Evolutionary conservation across 2,113 vertebrate species (phyloP).

Genomic region (Ceyx cyanopectus): DNA sequence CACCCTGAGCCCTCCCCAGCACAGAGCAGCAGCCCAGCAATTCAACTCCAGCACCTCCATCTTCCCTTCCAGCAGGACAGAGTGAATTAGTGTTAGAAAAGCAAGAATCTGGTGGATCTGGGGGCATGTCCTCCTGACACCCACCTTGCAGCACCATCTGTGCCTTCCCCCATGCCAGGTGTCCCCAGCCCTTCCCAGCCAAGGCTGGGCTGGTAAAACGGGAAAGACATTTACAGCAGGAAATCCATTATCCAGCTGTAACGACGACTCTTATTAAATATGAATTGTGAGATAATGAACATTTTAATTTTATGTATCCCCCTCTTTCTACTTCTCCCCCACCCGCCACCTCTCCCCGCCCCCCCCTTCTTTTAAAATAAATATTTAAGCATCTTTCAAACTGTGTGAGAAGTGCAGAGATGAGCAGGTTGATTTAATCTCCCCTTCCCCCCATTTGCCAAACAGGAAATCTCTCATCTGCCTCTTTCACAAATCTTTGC

Average conservation of each 20-base stretch:
- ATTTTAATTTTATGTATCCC: conserved; percentile 21
- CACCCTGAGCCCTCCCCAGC: fast-evolving
- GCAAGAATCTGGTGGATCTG: background rate
- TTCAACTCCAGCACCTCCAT: background rate
- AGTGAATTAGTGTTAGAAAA: fast-evolving
- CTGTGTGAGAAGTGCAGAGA: background rate
- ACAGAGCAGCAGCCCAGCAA: fast-evolving
- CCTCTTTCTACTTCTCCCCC: background rate
- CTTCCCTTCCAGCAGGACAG: fast-evolving
- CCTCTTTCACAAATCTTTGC: conserved; percentile 4
- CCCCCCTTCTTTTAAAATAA: background rate
- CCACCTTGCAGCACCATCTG: background rate
- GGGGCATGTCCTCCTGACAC: fast-evolving
- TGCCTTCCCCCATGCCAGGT: background rate
- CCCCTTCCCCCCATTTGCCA: background rate
- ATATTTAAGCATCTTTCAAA: conserved; percentile 17
- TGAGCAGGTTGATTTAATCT: conserved; percentile 33
- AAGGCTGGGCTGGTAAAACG: fast-evolving
- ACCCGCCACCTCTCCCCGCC: too few species aligned
- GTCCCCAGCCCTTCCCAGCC: background rate
- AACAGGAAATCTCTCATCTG: conserved; percentile 43
- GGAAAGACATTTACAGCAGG: background rate
- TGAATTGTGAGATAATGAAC: background rate
- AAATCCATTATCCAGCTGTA: background rate
- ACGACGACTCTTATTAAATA: background rate